Evolutionary conservation across 2,797 vertebrate species (phyloP).

Genomic region (Gephyroberyx darwinii): DNA sequence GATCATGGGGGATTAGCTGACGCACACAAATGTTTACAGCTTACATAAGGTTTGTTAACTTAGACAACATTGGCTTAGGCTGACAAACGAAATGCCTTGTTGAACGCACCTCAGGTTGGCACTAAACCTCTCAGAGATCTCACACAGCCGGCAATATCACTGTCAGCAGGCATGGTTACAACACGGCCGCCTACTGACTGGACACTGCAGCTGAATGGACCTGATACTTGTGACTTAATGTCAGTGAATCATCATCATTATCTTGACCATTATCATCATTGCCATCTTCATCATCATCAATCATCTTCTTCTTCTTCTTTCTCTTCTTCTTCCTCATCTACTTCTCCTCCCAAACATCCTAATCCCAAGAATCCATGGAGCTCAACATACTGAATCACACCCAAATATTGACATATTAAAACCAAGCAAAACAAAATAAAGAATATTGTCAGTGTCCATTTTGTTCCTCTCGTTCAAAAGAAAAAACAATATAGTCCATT

Average conservation of each 20-base stretch:
- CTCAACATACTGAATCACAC: conserved; percentile 55
- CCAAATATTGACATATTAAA: conserved; percentile 56
- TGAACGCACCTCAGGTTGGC: conserved; percentile 47
- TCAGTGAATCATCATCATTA: conserved; percentile 15
- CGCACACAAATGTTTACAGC: conserved; percentile 72
- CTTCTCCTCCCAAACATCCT: conserved; percentile 9
- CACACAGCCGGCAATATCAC: neutral
- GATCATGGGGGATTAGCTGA: conserved; percentile 53
- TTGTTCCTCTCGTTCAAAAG: conserved; percentile 47
- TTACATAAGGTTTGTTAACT: conserved; percentile 48
- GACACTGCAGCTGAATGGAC: conserved; percentile 51
- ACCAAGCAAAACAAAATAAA: conserved; percentile 55
- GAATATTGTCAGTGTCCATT: conserved; percentile 47
- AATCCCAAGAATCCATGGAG: conserved; percentile 57
- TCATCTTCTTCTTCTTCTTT: conserved; percentile 17
- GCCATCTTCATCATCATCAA: conserved; percentile 10
- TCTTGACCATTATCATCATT: neutral
- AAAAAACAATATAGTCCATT: conserved; percentile 55
- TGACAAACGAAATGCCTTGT: conserved; percentile 30
- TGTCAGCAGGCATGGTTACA: neutral
- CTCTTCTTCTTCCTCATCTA: conserved; percentile 19
- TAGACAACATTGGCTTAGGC: conserved; percentile 43
- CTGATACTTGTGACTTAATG: conserved; percentile 17
- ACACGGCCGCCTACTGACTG: conserved; percentile 28
- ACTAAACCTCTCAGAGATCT: conserved; percentile 30